phyloP scores from a whole-genome alignment of 2,797 vertebrate species.

The Pipistrellus pipistrellus region DNA sequence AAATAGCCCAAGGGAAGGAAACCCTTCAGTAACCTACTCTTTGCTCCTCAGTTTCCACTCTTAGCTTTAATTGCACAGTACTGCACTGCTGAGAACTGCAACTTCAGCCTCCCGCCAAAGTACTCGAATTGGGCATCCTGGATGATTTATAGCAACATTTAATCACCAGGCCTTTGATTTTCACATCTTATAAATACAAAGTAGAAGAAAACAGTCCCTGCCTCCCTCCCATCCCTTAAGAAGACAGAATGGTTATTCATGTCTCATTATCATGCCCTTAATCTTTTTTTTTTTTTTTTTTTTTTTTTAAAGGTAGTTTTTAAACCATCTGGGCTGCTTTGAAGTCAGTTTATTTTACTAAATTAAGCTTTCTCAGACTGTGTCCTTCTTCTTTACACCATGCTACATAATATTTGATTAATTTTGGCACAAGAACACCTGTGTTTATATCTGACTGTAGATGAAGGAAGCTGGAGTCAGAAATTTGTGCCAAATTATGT shows the following conservation, averaged over 20 bases:
- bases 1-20: not conserved
- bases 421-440: conserved; percentile 64
- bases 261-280: conserved; percentile 75
- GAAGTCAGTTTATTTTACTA: conserved; percentile 80
- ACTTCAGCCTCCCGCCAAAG: not conserved
- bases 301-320: conserved; percentile 70
- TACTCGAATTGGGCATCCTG: not conserved
- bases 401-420: conserved; percentile 60
- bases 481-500: conserved; percentile 65
- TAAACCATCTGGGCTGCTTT: conserved; percentile 83
- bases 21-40: not conserved
- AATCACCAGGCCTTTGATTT: conserved; percentile 58
- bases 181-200: conserved; percentile 43
- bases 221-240: conserved; percentile 38
- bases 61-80: not conserved
- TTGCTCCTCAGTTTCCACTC: not conserved
- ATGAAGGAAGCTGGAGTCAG: conserved; percentile 55
- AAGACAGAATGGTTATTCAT: conserved; percentile 62
- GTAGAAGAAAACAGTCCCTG: conserved; percentile 43
- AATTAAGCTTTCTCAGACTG: conserved; percentile 70
- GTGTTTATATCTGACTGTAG: conserved; percentile 65
- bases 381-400: conserved; percentile 61
- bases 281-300: conserved; percentile 71
- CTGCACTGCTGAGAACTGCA: conserved; percentile 53
- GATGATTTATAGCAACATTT: conserved; percentile 47